Evolutionary conservation across 2,113 vertebrate genomes (phyloP), one percentile per base, ranked within the genome.

Genomic region (Ariopsis seemanni): DNA sequence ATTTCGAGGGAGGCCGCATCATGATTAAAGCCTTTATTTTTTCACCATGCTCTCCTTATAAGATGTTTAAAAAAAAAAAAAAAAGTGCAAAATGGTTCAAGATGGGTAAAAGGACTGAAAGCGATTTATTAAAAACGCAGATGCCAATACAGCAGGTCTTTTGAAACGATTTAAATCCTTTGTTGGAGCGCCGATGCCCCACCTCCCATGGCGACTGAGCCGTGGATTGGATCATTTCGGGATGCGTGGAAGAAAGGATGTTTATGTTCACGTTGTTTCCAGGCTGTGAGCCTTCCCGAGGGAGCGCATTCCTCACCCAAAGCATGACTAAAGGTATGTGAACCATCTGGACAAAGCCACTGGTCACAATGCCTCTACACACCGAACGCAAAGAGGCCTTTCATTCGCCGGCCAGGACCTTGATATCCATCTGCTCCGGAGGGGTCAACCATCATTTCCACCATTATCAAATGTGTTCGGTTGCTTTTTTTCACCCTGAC

Each of bases 321-420:
- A 93, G 94, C 93, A 91, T 90, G 91, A 94, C 93, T 95, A 92
- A 93, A 95, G 94, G 93, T 95, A 95, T 96, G 94, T 92, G 91
- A 96, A 95, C 95, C 95, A 96, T 96, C 95, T 96, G 95, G 94
- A 93, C 95, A 95, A 93, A 94, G 93, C 91, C 91, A 91, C 74
- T 84, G 91, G 94, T 91, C 93, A 95, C 94, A 95, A 95, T 94
- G 92, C 94, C 88, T 91, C 92, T 90, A 95, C 91, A 93, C 92
- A 95, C 93, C 88, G 90, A 65, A 86, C 79, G 85, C 53, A 87
- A 88, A 89, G 86, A 86, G 86, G 74, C 65, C 86, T 89, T 90
- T 91, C 90, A 90, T 92, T 92, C 85, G 74, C 83, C 50, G 79
- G 72, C 82, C 84, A 67, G 77, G 84, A 90, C 91, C 89, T 91